Evolutionary conservation across 2,113 vertebrate genomes (phyloP).

Genomic region (Brachionichthys hirsutus): DNA sequence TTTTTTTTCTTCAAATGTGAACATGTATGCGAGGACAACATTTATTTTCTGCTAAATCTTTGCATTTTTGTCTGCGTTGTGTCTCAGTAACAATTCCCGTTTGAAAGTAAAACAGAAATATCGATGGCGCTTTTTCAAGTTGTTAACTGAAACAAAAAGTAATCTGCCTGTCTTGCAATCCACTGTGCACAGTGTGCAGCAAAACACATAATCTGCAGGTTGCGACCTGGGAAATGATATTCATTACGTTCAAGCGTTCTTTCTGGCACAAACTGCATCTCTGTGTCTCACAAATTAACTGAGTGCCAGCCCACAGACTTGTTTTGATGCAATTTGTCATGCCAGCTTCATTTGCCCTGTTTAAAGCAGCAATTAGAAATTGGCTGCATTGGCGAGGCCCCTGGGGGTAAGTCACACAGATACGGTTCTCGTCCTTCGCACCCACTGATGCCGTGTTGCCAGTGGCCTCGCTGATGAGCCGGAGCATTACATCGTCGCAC

Average conservation of each 20-base stretch:
- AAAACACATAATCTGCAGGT: slow-evolving; percentile 51
- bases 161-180: slow-evolving; percentile 12
- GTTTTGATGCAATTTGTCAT: slow-evolving; percentile 69
- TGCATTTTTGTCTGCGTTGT: too few relatives aligned
- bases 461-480: slow-evolving; percentile 52
- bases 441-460: slow-evolving; percentile 28
- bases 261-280: slow-evolving; percentile 54
- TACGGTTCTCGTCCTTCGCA: slow-evolving; percentile 56
- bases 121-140: too few relatives aligned
- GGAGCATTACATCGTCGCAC: slow-evolving; percentile 45
- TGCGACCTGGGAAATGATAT: slow-evolving; percentile 62
- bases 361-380: slow-evolving; percentile 69
- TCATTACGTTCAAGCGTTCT: slow-evolving; percentile 50
- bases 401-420: slow-evolving; percentile 70
- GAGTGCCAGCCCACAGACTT: slow-evolving; percentile 58
- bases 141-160: slow-evolving; percentile 16
- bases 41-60: too few relatives aligned
- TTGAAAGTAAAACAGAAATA: too few relatives aligned
- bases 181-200: slow-evolving; percentile 26
- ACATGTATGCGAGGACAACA: too few relatives aligned
- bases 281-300: slow-evolving; percentile 62
- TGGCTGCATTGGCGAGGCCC: slow-evolving; percentile 53
- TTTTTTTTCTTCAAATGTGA: too few relatives aligned
- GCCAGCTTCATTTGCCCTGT: slow-evolving; percentile 71
- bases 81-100: too few relatives aligned